Conservation (phyloP, 2,888 invertebrate species). For the Ptycholaimellus sp. region DNA sequence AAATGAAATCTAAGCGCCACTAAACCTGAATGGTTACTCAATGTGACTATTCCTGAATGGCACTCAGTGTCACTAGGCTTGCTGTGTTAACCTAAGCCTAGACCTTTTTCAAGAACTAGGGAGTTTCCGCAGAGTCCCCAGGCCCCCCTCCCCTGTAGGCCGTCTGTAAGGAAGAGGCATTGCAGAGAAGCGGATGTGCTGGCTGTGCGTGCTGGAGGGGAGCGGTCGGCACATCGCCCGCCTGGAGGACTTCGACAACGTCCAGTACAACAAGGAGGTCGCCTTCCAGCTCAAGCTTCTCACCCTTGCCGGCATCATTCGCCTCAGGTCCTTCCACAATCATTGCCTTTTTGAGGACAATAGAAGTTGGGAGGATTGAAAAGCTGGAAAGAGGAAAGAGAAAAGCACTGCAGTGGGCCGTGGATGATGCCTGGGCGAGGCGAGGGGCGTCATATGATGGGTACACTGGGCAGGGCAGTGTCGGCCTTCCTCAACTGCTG, state of each 20-base stretch:
- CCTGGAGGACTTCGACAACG: conserved; percentile 4
- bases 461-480: neutral
- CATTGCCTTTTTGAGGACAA: too few species aligned
- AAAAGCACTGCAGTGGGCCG: neutral
- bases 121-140: too few species aligned
- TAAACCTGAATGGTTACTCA: too few species aligned
- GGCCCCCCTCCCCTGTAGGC: too few species aligned
- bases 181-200: conserved; percentile 1
- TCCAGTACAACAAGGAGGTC: conserved; percentile 8
- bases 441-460: neutral
- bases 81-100: too few species aligned
- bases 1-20: too few species aligned
- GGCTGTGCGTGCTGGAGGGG: conserved; percentile 6
- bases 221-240: conserved; percentile 6
- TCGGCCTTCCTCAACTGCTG: conserved; percentile 3
- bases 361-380: too few species aligned
- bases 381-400: too few species aligned
- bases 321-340: conserved; percentile 1
- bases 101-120: too few species aligned
- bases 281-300: conserved; percentile 7
- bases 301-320: conserved; percentile 3
- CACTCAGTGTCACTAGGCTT: too few species aligned
- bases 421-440: conserved; percentile 5
- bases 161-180: too few species aligned
- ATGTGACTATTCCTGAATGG: too few species aligned